These are phyloP conservation scores for Bemisia tabaci DNA, from an alignment of 1,140 invertebrate species.

Conservation along the genomic window DNA sequence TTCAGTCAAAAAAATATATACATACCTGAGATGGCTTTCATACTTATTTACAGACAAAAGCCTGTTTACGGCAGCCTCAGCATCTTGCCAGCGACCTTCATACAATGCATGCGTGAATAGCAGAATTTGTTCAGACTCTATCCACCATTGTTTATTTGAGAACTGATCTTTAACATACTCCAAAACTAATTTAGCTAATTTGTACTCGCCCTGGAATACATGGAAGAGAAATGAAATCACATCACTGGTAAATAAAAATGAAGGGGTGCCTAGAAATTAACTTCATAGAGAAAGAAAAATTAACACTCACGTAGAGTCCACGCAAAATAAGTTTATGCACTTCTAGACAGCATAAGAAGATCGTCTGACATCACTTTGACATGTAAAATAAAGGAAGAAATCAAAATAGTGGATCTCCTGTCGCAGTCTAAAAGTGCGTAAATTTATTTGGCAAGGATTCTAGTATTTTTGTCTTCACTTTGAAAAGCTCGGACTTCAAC, in stretches of 20 bases:
- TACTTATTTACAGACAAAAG: slow-evolving; percentile 53
- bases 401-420: no score
- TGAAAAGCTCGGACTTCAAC: no score
- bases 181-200: slow-evolving; percentile 38
- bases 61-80: slow-evolving; percentile 54
- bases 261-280: no score
- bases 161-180: slow-evolving; percentile 42
- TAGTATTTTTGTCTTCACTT: no score
- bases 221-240: slow-evolving; percentile 9
- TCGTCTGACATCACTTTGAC: no score
- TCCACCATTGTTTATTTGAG: slow-evolving; percentile 50
- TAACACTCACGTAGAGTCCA: no score
- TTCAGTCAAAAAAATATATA: neutral
- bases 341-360: no score
- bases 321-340: no score
- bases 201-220: slow-evolving; percentile 38
- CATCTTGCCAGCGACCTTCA: slow-evolving; percentile 58
- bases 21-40: slow-evolving; percentile 42
- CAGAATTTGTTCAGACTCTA: slow-evolving; percentile 48
- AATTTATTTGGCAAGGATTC: no score
- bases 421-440: no score
- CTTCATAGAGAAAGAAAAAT: no score
- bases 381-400: no score
- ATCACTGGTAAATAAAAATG: slow-evolving; percentile 2
- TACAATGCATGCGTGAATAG: slow-evolving; percentile 42